Conservation (phyloP, 2,113 vertebrate species). For the Lepus timidus region DNA sequence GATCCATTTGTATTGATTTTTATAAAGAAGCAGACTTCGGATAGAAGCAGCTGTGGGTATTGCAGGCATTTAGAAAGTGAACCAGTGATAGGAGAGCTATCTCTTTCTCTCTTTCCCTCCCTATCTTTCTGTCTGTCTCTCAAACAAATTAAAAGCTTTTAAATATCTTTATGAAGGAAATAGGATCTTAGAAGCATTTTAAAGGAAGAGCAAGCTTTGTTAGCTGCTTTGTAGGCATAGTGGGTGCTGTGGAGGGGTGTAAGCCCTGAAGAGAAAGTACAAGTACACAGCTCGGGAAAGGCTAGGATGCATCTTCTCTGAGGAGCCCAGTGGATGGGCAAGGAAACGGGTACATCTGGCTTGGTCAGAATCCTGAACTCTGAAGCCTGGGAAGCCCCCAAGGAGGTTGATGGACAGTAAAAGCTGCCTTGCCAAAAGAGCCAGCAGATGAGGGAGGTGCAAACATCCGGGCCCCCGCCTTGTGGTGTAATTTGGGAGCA, state of each 20-base stretch:
- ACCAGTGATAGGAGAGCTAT: too few species aligned
- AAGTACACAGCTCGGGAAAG: neutral
- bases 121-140: too few species aligned
- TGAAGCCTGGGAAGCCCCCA: neutral
- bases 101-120: too few species aligned
- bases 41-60: too few species aligned
- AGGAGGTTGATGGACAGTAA: neutral
- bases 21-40: neutral
- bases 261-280: neutral
- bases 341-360: neutral
- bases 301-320: neutral
- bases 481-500: neutral
- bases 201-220: neutral
- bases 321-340: neutral
- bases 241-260: neutral
- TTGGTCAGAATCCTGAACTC: neutral
- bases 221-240: neutral
- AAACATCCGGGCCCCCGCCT: neutral
- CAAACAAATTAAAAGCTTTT: too few species aligned
- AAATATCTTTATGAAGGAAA: neutral
- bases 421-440: neutral
- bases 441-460: neutral
- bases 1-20: neutral
- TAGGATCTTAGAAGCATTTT: neutral
- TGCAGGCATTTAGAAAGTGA: too few species aligned